These are phyloP conservation scores for Suncus etruscus DNA, from an alignment of 2,113 vertebrate species.

Conservation along the genomic window DNA sequence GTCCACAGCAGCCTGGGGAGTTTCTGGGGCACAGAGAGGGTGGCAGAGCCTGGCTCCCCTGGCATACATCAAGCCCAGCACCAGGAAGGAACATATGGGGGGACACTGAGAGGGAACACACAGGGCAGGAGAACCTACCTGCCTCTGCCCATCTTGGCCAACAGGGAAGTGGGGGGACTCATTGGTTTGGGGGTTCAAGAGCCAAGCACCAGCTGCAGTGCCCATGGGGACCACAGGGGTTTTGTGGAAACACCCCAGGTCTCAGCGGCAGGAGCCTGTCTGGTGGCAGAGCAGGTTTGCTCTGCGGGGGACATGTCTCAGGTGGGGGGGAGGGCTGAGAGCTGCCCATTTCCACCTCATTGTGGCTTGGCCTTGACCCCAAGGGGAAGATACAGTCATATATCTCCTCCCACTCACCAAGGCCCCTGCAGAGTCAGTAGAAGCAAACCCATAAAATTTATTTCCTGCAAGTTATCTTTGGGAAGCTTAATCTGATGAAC, in stretches of 20 bases:
- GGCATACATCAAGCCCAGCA: too few species aligned
- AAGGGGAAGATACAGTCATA: neutral
- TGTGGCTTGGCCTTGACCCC: neutral
- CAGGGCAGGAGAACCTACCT: too few species aligned
- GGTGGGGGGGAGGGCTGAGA: neutral
- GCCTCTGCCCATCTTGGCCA: too few species aligned
- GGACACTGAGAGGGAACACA: neutral
- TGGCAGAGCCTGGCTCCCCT: too few species aligned
- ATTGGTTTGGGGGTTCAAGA: neutral
- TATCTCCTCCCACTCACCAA: conserved; percentile 65
- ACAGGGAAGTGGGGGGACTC: neutral
- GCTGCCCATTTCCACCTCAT: neutral
- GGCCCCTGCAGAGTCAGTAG: conserved; percentile 52
- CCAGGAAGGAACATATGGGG: too few species aligned
- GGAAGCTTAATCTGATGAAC: conserved; percentile 78
- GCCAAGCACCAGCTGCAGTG: neutral
- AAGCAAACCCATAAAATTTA: conserved; percentile 77
- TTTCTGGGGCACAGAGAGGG: too few species aligned
- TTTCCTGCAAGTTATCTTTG: conserved; percentile 71
- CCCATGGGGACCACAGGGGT: neutral
- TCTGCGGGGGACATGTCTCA: too few species aligned
- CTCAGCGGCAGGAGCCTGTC: rapidly evolving
- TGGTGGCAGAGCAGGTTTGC: too few species aligned
- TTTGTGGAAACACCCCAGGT: neutral
- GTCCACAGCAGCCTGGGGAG: too few species aligned